Conservation (phyloP, 2,113 vertebrate species). For the Uria aalge region DNA sequence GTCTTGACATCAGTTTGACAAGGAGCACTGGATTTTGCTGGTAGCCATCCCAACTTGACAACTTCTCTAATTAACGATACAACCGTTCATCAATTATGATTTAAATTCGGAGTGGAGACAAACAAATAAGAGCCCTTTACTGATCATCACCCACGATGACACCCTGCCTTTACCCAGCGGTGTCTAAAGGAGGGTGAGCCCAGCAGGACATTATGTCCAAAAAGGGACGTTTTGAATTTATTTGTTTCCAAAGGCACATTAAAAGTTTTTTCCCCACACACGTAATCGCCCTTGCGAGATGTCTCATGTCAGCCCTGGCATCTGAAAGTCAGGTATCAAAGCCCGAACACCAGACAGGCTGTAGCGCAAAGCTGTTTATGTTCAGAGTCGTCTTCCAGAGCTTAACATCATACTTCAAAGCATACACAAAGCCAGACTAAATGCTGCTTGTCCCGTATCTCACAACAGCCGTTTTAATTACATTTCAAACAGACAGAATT, state of each 20-base stretch:
- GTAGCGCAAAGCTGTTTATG: background rate
- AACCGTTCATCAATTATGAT: background rate
- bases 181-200: background rate
- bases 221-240: background rate
- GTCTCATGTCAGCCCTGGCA: background rate
- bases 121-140: background rate
- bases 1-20: background rate
- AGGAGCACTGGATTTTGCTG: background rate
- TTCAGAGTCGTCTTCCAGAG: background rate
- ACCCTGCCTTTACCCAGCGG: background rate
- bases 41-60: background rate
- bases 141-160: rapidly evolving
- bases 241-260: background rate
- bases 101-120: background rate
- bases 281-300: background rate
- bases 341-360: background rate
- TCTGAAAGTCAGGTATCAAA: background rate
- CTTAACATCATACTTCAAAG: background rate
- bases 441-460: background rate
- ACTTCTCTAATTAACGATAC: background rate
- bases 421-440: background rate
- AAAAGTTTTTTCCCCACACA: no score
- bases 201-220: background rate
- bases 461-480: background rate
- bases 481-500: background rate